These are phyloP conservation scores for Pterophyllum scalare DNA, from an alignment of 2,113 vertebrate genomes.

Conservation along the genomic window DNA sequence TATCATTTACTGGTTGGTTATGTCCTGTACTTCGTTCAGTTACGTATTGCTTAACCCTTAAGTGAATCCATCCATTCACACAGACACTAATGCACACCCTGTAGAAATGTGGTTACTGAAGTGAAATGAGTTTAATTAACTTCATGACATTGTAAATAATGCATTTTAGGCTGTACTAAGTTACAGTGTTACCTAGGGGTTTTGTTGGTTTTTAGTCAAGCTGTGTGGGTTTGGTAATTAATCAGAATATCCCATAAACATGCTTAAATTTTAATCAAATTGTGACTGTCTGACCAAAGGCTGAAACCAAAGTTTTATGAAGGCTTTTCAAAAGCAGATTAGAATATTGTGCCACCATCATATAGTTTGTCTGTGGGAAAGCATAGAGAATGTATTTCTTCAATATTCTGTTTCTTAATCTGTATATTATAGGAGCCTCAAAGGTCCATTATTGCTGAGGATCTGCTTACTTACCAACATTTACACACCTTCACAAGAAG, in stretches of 20 bases:
- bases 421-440: background rate
- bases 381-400: background rate
- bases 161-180: background rate
- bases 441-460: background rate
- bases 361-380: background rate
- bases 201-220: background rate
- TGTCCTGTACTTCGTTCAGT: too few species aligned
- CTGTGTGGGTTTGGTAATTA: background rate
- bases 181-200: background rate
- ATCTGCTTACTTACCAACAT: background rate
- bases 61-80: background rate
- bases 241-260: background rate
- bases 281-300: background rate
- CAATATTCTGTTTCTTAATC: background rate
- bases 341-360: too few species aligned
- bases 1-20: too few species aligned
- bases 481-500: background rate
- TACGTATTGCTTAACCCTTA: too few species aligned
- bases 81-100: background rate
- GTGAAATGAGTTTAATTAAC: background rate
- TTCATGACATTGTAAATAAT: constrained; percentile 2
- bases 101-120: background rate
- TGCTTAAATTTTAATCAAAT: background rate
- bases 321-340: background rate
- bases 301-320: background rate